These are phyloP conservation scores for Crepidodera aurea DNA, from an alignment of 2,888 invertebrate genomes.

Conservation along the genomic window DNA sequence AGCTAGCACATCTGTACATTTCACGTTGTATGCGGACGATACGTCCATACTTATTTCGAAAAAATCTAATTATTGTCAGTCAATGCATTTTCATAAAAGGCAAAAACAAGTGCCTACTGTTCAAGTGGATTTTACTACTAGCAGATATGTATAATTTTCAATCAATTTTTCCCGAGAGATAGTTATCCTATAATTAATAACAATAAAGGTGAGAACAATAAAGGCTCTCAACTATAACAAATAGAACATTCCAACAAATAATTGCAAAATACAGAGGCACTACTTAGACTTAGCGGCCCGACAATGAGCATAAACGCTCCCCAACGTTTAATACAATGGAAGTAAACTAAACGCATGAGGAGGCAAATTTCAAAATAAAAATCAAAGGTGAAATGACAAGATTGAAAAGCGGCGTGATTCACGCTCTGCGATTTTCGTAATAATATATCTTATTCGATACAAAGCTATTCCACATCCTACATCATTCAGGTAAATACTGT, in stretches of 20 bases:
- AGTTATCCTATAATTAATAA: too few relatives aligned
- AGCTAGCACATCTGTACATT: too few relatives aligned
- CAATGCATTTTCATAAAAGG: too few relatives aligned
- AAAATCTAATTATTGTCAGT: too few relatives aligned
- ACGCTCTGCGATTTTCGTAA: slow-evolving; percentile 56
- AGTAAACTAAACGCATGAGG: slow-evolving; percentile 52
- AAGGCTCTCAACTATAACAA: neutral
- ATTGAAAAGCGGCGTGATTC: slow-evolving; percentile 51
- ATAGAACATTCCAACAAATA: slow-evolving; percentile 3
- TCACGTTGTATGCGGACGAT: too few relatives aligned
- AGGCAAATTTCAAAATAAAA: slow-evolving; percentile 56
- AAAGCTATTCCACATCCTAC: slow-evolving; percentile 11
- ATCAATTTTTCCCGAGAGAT: too few relatives aligned
- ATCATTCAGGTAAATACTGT: neutral
- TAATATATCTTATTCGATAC: slow-evolving; percentile 41
- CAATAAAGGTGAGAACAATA: neutral
- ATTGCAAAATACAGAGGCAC: slow-evolving; percentile 22
- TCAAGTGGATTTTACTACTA: too few relatives aligned
- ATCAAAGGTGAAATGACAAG: slow-evolving; percentile 54
- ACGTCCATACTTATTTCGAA: too few relatives aligned
- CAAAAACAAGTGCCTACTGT: too few relatives aligned
- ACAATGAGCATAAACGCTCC: slow-evolving; percentile 41
- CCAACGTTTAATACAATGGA: slow-evolving; percentile 43
- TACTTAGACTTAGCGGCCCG: slow-evolving; percentile 16
- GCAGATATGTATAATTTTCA: too few relatives aligned